Percentiles rank a stretch among this genome's conserved stretches.
Conservation (phyloP, 2,888 invertebrate genomes). For the Oeneis ivallda region DNA sequence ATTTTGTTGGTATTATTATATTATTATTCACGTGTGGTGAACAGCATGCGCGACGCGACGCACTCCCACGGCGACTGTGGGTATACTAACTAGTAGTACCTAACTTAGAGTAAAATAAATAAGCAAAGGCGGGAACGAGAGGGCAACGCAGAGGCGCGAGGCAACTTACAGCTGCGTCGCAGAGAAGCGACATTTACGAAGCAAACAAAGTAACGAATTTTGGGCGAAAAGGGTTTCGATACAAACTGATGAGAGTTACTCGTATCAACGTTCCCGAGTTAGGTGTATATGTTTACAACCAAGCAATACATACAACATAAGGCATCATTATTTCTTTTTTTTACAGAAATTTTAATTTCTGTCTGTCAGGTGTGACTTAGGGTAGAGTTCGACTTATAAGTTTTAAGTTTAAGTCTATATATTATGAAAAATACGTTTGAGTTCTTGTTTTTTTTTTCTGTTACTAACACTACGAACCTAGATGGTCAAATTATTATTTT, state of each 20-base stretch:
- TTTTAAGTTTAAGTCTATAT: too few relatives aligned
- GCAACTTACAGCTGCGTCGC: slow-evolving; percentile 40
- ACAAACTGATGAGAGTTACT: too few relatives aligned
- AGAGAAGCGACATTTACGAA: slow-evolving; percentile 33
- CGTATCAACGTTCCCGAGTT: slow-evolving; percentile 6
- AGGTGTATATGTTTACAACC: too few relatives aligned
- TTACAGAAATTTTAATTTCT: too few relatives aligned
- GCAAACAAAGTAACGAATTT: background rate
- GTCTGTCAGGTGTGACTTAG: too few relatives aligned
- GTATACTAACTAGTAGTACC: slow-evolving; percentile 58
- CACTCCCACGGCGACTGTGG: slow-evolving; percentile 60
- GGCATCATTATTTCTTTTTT: too few relatives aligned
- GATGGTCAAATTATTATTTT: too few relatives aligned
- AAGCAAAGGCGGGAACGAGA: slow-evolving; percentile 65
- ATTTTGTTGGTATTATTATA: slow-evolving; percentile 48
- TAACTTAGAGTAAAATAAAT: slow-evolving; percentile 55
- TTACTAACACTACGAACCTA: too few relatives aligned
- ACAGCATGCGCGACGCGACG: slow-evolving; percentile 56
- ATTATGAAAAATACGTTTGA: too few relatives aligned
- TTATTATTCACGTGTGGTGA: slow-evolving; percentile 44
- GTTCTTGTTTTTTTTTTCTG: too few relatives aligned
- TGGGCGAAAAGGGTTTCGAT: background rate
- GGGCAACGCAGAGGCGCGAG: slow-evolving; percentile 49
- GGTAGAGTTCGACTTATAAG: too few relatives aligned
- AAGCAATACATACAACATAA: too few relatives aligned